Evolutionary conservation across 2,888 invertebrate genomes (phyloP).

Genomic region (Homarus gammarus): DNA sequence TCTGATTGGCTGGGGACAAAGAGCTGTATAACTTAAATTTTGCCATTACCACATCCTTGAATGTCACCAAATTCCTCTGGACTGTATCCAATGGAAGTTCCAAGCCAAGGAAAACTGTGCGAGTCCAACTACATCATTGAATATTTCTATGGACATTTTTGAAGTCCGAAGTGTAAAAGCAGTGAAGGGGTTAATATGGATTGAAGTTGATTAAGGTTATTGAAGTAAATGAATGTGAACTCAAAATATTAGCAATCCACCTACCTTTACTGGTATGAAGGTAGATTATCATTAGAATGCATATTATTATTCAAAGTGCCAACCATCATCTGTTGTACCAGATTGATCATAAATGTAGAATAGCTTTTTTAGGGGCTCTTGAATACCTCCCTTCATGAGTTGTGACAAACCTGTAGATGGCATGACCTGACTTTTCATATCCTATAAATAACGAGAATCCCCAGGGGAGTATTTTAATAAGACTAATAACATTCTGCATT

Average conservation of each 20-base stretch:
- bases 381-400: not conserved
- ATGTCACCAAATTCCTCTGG: no score
- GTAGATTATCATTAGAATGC: not conserved
- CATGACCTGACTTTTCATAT: not conserved
- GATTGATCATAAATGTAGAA: not conserved
- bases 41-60: no score
- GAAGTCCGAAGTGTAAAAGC: no score
- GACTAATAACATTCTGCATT: not conserved
- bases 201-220: no score
- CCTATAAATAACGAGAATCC: slow-evolving; percentile 55
- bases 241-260: not conserved
- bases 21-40: no score
- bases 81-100: no score
- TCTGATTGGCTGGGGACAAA: no score
- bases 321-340: not conserved
- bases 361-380: not conserved
- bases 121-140: no score
- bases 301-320: not conserved
- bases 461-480: slow-evolving; percentile 52
- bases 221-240: no score
- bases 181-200: no score
- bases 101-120: no score
- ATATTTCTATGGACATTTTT: no score
- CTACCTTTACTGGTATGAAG: not conserved
- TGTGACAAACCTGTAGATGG: slow-evolving; percentile 21